These are phyloP conservation scores for Cryptus armator DNA, from an alignment of 2,888 invertebrate species.

Conservation along the genomic window DNA sequence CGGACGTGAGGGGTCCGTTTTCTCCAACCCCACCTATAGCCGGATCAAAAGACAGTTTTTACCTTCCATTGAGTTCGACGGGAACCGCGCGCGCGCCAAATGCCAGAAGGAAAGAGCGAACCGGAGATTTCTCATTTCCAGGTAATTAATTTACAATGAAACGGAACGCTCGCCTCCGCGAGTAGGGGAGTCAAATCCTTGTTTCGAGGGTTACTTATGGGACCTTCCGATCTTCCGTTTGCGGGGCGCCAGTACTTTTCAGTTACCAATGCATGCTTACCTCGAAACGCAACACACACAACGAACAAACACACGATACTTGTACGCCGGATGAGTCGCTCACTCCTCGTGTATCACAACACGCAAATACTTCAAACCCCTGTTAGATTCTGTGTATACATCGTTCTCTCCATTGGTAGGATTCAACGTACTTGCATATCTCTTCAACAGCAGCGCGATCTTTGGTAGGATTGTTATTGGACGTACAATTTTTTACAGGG, in stretches of 20 bases:
- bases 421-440: conserved; percentile 25
- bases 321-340: conserved; percentile 32
- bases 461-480: no score
- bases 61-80: conserved; percentile 78
- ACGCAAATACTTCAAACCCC: conserved; percentile 51
- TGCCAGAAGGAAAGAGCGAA: conserved; percentile 77
- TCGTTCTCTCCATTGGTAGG: conserved; percentile 21
- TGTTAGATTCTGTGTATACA: not conserved
- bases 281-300: conserved; percentile 30
- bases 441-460: not conserved
- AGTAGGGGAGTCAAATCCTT: conserved; percentile 78
- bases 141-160: conserved; percentile 85
- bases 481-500: no score
- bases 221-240: conserved; percentile 71
- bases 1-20: conserved; percentile 35
- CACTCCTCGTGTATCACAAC: conserved; percentile 34
- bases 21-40: conserved; percentile 28
- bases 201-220: conserved; percentile 81
- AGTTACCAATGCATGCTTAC: not conserved
- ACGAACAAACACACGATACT: conserved; percentile 37
- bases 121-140: conserved; percentile 85
- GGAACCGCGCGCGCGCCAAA: conserved; percentile 19
- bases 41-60: conserved; percentile 83
- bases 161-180: conserved; percentile 74
- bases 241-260: conserved; percentile 51